Percentiles rank a stretch among this genome's conserved stretches.
These are phyloP conservation scores for Drosophila recens DNA, from an alignment of 2,888 invertebrate genomes.

Conservation along the genomic window DNA sequence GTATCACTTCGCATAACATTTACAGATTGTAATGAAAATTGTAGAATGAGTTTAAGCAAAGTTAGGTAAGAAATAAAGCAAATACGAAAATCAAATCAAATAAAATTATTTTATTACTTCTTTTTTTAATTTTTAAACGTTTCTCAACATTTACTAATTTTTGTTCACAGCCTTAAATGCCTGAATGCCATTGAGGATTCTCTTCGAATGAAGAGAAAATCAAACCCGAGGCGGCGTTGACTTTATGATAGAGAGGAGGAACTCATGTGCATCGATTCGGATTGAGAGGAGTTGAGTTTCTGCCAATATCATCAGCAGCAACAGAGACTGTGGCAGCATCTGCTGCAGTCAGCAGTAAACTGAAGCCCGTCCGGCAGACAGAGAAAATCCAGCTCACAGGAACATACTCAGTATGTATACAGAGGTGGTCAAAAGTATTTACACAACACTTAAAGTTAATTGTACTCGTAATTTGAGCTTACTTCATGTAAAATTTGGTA, in stretches of 20 bases:
- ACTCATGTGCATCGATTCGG: slow-evolving; percentile 33
- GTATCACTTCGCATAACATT: background rate
- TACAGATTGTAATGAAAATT: background rate
- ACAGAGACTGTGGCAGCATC: background rate
- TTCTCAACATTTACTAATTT: too few relatives aligned
- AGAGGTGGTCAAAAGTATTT: too few relatives aligned
- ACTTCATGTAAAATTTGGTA: too few relatives aligned
- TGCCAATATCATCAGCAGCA: slow-evolving; percentile 54
- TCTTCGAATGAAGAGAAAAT: slow-evolving; percentile 21
- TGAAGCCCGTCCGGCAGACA: slow-evolving; percentile 39
- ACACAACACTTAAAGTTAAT: too few relatives aligned
- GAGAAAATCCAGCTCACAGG: slow-evolving; percentile 12
- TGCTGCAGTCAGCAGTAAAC: slow-evolving; percentile 32
- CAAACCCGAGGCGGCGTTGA: slow-evolving; percentile 43
- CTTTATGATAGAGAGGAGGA: slow-evolving; percentile 47
- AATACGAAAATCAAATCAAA: too few relatives aligned
- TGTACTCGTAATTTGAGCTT: too few relatives aligned
- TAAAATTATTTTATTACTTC: too few relatives aligned
- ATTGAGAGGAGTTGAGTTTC: slow-evolving; percentile 47
- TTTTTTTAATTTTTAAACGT: too few relatives aligned
- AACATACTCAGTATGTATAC: slow-evolving; percentile 14
- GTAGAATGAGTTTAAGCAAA: background rate
- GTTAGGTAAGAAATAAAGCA: too few relatives aligned
- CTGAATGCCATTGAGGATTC: slow-evolving; percentile 19
- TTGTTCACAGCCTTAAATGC: background rate